Percentiles rank a stretch among this genome's conserved stretches.
Conservation (phyloP, 92 coral and sea anemone species). For the Zoanthus sansibaricus region DNA sequence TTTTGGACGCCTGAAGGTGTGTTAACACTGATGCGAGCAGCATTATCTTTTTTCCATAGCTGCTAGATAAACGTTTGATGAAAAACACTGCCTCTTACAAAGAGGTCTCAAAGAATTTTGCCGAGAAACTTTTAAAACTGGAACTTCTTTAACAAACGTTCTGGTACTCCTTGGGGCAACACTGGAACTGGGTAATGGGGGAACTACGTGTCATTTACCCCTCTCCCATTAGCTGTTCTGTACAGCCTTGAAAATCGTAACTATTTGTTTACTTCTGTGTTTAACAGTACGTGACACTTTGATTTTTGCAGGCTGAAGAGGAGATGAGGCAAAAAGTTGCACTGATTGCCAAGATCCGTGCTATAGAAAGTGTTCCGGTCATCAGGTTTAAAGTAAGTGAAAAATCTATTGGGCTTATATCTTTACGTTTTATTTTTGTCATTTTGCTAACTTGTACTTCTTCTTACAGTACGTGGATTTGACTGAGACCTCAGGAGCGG, state of each 20-base stretch:
- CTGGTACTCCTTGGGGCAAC: no score
- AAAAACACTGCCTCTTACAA: no score
- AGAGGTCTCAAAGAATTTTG: no score
- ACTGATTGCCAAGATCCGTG: slow-evolving; percentile 96
- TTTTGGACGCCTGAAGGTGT: no score
- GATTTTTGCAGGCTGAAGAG: slow-evolving; percentile 86
- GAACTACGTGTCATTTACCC: no score
- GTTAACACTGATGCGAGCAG: no score
- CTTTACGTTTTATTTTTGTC: background rate
- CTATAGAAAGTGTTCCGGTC: slow-evolving; percentile 99
- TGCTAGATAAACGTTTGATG: no score
- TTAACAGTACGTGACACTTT: background rate
- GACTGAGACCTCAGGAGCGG: slow-evolving; percentile 98
- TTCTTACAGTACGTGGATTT: slow-evolving; percentile 85
- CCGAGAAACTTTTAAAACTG: no score
- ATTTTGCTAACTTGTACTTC: background rate
- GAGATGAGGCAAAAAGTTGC: slow-evolving; percentile 97
- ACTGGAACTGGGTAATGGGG: no score
- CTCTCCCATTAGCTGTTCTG: no score
- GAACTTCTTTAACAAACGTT: no score
- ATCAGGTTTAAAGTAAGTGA: slow-evolving; percentile 90
- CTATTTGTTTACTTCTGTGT: background rate
- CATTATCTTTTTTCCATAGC: no score
- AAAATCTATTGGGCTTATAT: background rate
- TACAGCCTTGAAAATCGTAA: background rate